phyloP scores from a whole-genome alignment of 2,113 vertebrate genomes.

The Lepisosteus osseus region DNA sequence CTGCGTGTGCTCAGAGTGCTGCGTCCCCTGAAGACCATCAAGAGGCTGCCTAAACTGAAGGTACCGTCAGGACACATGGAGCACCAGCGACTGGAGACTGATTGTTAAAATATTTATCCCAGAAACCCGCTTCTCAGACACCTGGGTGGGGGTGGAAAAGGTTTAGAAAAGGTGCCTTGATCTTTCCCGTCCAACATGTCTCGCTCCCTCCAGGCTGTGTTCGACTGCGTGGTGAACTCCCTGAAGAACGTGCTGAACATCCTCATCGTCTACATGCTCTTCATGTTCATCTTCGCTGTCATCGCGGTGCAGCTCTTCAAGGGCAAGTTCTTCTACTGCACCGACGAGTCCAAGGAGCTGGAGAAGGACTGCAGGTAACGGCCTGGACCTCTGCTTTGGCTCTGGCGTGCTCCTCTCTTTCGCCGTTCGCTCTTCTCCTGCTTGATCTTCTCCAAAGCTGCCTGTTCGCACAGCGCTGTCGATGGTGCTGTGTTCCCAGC shows the following conservation, averaged over 20 bases:
- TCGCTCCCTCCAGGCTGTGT: slow-evolving; percentile 79
- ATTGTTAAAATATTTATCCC: no score
- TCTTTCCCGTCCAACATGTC: slow-evolving; percentile 2
- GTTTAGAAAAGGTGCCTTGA: no score
- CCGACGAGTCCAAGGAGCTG: slow-evolving; percentile 89
- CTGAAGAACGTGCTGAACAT: slow-evolving; percentile 96
- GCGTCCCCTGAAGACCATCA: slow-evolving; percentile 92
- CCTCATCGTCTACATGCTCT: slow-evolving; percentile 94
- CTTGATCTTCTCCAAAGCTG: no score
- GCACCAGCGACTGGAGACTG: no score
- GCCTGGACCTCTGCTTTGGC: neutral
- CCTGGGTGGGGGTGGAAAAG: no score
- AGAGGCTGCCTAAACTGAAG: slow-evolving; percentile 92
- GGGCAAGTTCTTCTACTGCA: slow-evolving; percentile 95
- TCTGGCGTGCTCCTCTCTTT: neutral
- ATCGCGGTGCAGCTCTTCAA: slow-evolving; percentile 97
- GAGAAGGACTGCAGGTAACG: slow-evolving; percentile 91
- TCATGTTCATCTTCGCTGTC: slow-evolving; percentile 98
- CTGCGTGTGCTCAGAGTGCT: slow-evolving; percentile 87
- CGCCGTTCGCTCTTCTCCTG: no score
- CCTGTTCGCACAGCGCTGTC: no score
- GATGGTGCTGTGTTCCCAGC: no score
- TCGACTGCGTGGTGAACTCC: slow-evolving; percentile 96
- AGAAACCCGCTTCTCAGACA: no score
- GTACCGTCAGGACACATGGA: slow-evolving; percentile 44